Conservation (phyloP, 1,140 invertebrate species). For the Drosophila repleta region DNA sequence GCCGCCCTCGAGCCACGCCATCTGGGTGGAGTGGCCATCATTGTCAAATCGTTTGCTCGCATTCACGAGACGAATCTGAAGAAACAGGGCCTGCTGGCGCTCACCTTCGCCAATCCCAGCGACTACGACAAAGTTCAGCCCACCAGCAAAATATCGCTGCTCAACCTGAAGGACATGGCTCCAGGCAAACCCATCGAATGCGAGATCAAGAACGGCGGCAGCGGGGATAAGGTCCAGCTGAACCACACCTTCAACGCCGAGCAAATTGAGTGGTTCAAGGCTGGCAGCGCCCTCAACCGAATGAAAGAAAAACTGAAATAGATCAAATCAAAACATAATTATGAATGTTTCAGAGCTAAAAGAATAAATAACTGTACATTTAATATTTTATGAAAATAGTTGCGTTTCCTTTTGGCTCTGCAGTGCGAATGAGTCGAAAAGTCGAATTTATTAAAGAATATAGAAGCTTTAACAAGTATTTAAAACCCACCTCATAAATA, state of each 20-base stretch:
- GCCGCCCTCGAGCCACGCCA: slow-evolving; percentile 98
- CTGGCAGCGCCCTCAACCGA: slow-evolving; percentile 98
- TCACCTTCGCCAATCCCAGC: slow-evolving; percentile 97
- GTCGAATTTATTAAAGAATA: too few species aligned
- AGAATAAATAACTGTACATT: too few species aligned
- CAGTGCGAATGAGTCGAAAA: too few species aligned
- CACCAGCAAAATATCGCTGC: slow-evolving; percentile 95
- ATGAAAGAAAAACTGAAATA: slow-evolving; percentile 90
- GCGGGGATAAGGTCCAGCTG: slow-evolving; percentile 92
- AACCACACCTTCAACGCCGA: slow-evolving; percentile 98
- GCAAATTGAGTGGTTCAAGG: slow-evolving; percentile 99
- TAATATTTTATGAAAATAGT: too few species aligned
- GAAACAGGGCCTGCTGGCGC: slow-evolving; percentile 98
- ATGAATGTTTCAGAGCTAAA: too few species aligned
- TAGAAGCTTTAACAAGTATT: too few species aligned
- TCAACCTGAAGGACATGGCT: slow-evolving; percentile 92
- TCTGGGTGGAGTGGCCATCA: slow-evolving; percentile 97
- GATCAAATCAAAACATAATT: neutral
- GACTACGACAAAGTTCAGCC: slow-evolving; percentile 99
- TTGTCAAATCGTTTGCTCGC: slow-evolving; percentile 99
- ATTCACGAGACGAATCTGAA: slow-evolving; percentile 99
- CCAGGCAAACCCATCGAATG: slow-evolving; percentile 97
- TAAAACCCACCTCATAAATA: too few species aligned
- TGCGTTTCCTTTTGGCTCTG: too few species aligned
- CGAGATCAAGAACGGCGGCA: slow-evolving; percentile 95